phyloP scores from a whole-genome alignment of 2,888 invertebrate species.

The Agrenia bidenticulata region DNA sequence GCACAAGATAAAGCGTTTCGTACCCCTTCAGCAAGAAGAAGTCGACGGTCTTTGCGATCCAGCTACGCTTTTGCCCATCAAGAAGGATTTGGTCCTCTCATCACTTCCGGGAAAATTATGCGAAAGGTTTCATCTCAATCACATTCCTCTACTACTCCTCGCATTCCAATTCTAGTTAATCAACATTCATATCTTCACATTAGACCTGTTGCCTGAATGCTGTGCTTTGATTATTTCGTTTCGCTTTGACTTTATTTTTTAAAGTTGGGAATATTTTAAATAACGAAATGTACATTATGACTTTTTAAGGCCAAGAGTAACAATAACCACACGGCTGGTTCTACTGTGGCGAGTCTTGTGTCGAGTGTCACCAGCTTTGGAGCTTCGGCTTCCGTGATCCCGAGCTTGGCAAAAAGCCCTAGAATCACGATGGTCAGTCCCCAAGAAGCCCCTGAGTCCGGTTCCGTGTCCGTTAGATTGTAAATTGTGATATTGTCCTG shows the following conservation, averaged over 20 bases:
- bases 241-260: neutral
- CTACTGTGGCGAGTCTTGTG: constrained; percentile 50
- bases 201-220: constrained; percentile 9
- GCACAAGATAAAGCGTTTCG: constrained; percentile 73
- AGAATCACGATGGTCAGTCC: constrained; percentile 52
- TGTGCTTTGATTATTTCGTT: neutral
- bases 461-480: constrained; percentile 43
- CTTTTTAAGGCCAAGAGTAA: constrained; percentile 49
- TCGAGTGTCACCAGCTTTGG: constrained; percentile 51
- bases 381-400: constrained; percentile 41
- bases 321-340: constrained; percentile 50
- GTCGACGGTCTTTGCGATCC: constrained; percentile 86
- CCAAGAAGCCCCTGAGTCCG: constrained; percentile 36
- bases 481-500: constrained; percentile 18
- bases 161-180: neutral
- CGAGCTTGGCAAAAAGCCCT: constrained; percentile 45
- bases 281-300: neutral
- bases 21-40: constrained; percentile 83
- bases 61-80: constrained; percentile 99
- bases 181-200: constrained; percentile 5
- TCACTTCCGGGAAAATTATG: constrained; percentile 97
- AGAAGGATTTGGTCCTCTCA: constrained; percentile 93
- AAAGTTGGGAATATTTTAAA: neutral
- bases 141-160: neutral
- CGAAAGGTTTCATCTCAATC: constrained; percentile 55